Percentiles rank a stretch among this genome's conserved stretches.
phyloP scores from a whole-genome alignment of 2,113 vertebrate species.

The Leptodactylus fuscus region DNA sequence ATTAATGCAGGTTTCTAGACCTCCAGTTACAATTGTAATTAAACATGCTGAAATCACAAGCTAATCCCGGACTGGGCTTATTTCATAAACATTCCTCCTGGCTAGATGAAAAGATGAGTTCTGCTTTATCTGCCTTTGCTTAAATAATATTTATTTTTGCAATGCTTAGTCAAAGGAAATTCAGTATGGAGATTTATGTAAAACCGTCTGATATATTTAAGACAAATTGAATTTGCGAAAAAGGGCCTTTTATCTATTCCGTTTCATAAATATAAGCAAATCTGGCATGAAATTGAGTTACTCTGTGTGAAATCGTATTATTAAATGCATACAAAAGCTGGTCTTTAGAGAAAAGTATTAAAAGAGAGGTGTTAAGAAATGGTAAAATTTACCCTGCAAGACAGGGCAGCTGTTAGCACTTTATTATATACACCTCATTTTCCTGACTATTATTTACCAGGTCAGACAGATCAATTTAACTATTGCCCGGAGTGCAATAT shows the following conservation, averaged over 20 bases:
- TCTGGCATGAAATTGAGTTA: constrained; percentile 59
- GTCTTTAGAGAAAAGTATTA: constrained; percentile 39
- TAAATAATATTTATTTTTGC: constrained; percentile 38
- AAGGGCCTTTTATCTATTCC: constrained; percentile 65
- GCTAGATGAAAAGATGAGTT: constrained; percentile 1
- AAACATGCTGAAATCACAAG: neutral
- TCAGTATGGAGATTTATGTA: constrained; percentile 46
- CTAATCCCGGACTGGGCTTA: neutral
- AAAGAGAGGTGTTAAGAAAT: constrained; percentile 18
- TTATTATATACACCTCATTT: constrained; percentile 20
- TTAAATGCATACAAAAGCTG: constrained; percentile 30
- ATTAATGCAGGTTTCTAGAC: too few species aligned
- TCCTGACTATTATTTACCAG: neutral
- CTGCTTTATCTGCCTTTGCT: neutral
- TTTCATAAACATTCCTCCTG: constrained; percentile 1
- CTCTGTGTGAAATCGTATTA: constrained; percentile 53
- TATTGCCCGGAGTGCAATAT: neutral
- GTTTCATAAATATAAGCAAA: constrained; percentile 67
- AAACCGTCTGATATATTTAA: constrained; percentile 17
- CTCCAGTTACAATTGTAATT: too few species aligned
- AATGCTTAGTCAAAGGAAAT: constrained; percentile 14
- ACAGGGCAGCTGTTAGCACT: neutral
- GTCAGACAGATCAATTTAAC: neutral
- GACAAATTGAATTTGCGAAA: constrained; percentile 56
- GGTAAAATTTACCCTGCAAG: constrained; percentile 18